Evolutionary conservation across 2,797 vertebrate genomes (phyloP), one percentile per base, ranked within the genome.

Genomic region (Hybognathus amarus): DNA sequence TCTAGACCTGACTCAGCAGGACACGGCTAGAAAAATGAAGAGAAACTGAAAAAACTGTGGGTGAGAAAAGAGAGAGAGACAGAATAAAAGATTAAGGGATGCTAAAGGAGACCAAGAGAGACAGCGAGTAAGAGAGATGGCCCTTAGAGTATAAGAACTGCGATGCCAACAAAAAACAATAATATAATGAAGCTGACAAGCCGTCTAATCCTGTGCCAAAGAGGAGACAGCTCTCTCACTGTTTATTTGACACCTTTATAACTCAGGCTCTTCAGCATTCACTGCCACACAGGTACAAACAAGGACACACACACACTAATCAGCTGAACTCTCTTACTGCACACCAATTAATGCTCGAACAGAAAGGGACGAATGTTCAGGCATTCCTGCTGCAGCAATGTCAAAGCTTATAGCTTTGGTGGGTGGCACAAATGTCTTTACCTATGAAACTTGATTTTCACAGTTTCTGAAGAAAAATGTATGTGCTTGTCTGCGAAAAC

Each of bases 1-100:
- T 71, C 66, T 75, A 80, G 63, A 69, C 64, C 84, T 89, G 77
- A 84, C 79, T 89, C 84, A 87, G 82, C 86, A 85, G 66, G 30
- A 7, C 77, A 85, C 15, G 4, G 40, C 24, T 76, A 27, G 77
- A 42, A 22, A 77, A 83, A 66, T 54, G 2, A 64, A 68, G 54
- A 36, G 30, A 69, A 74, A 80, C 18, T 12, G 5, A 61, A 54
- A 54, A 80, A 61, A 63, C 50, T 79, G 38, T n/a, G 18, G 33
- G 24, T 71, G 27, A 77, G 40, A 15, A 10, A 68, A 75, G 74
- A 47, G 82, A 56, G 74, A 47, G 75, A 56, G 74, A 69, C n/a
- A 61, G 74, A 70, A 54, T 59, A 50, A 56, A 38, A 56, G 45
- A 83, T 50, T 50, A 52, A 69, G 54, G 59, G 67, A 69, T 1